These are phyloP conservation scores for Oryctolagus cuniculus DNA, from an alignment of 2,113 vertebrate species.

Conservation along the genomic window mOryCun1.1 NC_091445.1:6810001-6810500, in stretches of 20 bases:
- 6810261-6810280: constrained; percentile 10
- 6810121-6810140: constrained; percentile 79
- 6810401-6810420: constrained; percentile 46
- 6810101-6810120: constrained; percentile 80
- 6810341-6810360: constrained; percentile 27
- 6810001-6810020: constrained; percentile 74
- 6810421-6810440: constrained; percentile 21
- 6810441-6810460: neutral
- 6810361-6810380: constrained; percentile 17
- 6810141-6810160: constrained; percentile 78
- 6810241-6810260: neutral
- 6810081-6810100: constrained; percentile 73
- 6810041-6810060: constrained; percentile 72
- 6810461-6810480: neutral
- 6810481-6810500: constrained; percentile 26
- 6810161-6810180: constrained; percentile 74
- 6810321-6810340: constrained; percentile 1
- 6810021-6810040: constrained; percentile 84
- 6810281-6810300: constrained; percentile 47
- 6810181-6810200: constrained; percentile 74
- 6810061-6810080: constrained; percentile 74
- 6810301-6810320: constrained; percentile 1
- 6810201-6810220: constrained; percentile 80
- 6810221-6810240: constrained; percentile 57
- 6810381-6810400: neutral